Conservation (phyloP, 2,797 vertebrate species). For the Galago senegalensis region DNA sequence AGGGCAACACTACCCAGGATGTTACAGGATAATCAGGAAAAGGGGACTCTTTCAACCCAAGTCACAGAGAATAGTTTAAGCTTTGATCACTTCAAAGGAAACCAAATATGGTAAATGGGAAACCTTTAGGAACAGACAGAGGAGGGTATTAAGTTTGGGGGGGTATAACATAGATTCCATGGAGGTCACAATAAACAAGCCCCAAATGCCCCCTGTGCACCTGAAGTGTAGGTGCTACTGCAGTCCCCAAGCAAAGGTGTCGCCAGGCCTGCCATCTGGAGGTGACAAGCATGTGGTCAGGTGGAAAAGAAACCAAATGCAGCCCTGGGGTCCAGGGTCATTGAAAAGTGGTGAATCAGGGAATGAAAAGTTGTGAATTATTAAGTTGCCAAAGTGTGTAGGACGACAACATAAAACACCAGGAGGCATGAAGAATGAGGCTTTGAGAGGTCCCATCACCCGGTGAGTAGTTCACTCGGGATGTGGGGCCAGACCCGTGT, state of each 20-base stretch:
- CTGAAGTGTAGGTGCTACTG: fast-evolving
- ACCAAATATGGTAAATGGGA: conserved; percentile 42
- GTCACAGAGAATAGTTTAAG: conserved; percentile 64
- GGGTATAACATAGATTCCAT: not conserved
- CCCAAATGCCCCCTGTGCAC: fast-evolving
- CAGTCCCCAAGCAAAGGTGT: fast-evolving
- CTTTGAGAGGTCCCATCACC: not conserved
- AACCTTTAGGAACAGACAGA: not conserved
- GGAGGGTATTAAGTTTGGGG: not conserved
- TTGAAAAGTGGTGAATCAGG: not conserved
- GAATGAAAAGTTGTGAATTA: not conserved
- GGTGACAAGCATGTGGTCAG: not conserved
- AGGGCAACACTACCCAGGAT: not conserved
- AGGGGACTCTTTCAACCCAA: conserved; percentile 60
- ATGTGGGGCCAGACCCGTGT: fast-evolving
- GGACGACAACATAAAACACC: not conserved
- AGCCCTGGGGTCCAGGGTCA: too few species aligned
- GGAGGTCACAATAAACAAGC: not conserved
- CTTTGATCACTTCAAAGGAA: conserved; percentile 80
- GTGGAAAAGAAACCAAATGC: not conserved
- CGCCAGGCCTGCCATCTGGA: not conserved
- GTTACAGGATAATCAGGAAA: conserved; percentile 31
- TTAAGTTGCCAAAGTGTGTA: not conserved
- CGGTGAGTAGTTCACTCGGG: not conserved
- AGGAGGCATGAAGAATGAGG: not conserved